Evolutionary conservation across 2,113 vertebrate species (phyloP).

Genomic region (Andinoacara biseriatus): DNA sequence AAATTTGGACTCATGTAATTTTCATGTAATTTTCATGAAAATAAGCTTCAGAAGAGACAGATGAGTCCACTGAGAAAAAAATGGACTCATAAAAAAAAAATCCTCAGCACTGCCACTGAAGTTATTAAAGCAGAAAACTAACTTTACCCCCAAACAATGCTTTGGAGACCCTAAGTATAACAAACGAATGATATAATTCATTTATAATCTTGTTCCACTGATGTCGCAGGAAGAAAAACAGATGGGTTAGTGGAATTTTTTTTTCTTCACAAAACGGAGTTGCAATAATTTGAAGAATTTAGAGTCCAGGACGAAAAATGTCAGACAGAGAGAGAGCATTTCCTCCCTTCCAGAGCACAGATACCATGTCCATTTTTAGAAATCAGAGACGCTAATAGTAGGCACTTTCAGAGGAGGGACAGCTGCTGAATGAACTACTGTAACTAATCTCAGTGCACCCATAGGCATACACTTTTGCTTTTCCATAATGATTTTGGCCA

Average conservation of each 20-base stretch:
- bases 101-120: not conserved
- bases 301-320: not conserved
- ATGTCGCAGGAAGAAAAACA: not conserved
- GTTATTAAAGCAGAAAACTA: not conserved
- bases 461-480: not conserved
- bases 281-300: not conserved
- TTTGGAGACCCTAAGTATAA: not conserved
- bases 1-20: no score
- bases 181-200: accelerated
- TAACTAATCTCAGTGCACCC: not conserved
- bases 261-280: accelerated
- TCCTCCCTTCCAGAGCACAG: conserved; percentile 21
- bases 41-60: no score
- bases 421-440: not conserved
- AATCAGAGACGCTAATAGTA: conserved; percentile 26
- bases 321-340: not conserved
- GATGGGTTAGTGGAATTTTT: not conserved
- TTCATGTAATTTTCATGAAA: no score
- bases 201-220: not conserved
- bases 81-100: no score
- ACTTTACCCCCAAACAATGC: no score
- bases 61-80: no score
- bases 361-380: conserved; percentile 74
- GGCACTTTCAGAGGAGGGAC: not conserved
- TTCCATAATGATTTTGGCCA: not conserved